Conservation (phyloP, 2,888 invertebrate species). For the Nomada ferruginata region DNA sequence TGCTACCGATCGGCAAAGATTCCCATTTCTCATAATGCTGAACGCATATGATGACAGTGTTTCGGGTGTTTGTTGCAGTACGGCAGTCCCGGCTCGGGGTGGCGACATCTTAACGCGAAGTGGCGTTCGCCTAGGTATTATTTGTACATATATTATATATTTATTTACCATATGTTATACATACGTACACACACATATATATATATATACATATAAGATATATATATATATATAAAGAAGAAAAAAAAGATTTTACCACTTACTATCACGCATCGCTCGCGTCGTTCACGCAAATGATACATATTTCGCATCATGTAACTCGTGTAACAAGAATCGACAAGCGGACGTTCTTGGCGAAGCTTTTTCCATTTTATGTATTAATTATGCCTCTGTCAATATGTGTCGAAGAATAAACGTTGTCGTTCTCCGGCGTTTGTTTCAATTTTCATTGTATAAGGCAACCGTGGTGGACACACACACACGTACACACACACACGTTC, state of each 20-base stretch:
- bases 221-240: background rate
- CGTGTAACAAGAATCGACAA: constrained; percentile 44
- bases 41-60: constrained; percentile 77
- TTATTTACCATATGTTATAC: constrained; percentile 58
- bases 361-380: constrained; percentile 59
- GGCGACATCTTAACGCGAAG: constrained; percentile 90
- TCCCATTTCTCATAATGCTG: constrained; percentile 48
- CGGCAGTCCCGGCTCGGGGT: constrained; percentile 96
- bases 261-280: constrained; percentile 53
- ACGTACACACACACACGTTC: background rate
- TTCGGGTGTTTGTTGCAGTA: constrained; percentile 90
- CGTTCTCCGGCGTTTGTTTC: constrained; percentile 55
- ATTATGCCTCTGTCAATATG: constrained; percentile 55
- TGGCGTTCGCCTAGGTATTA: constrained; percentile 82
- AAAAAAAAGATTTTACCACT: constrained; percentile 40
- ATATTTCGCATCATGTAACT: constrained; percentile 36
- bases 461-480: background rate
- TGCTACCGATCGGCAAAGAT: constrained; percentile 60
- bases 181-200: constrained; percentile 38
- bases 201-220: constrained; percentile 42
- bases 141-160: constrained; percentile 75
- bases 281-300: constrained; percentile 42
- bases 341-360: constrained; percentile 40
- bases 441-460: constrained; percentile 34
- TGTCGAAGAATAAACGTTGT: constrained; percentile 58